A percentile compares a stretch with the other conserved stretches of the same genome.
Conservation (phyloP, 2,113 vertebrate genomes). For the Crotalus helleri region DNA sequence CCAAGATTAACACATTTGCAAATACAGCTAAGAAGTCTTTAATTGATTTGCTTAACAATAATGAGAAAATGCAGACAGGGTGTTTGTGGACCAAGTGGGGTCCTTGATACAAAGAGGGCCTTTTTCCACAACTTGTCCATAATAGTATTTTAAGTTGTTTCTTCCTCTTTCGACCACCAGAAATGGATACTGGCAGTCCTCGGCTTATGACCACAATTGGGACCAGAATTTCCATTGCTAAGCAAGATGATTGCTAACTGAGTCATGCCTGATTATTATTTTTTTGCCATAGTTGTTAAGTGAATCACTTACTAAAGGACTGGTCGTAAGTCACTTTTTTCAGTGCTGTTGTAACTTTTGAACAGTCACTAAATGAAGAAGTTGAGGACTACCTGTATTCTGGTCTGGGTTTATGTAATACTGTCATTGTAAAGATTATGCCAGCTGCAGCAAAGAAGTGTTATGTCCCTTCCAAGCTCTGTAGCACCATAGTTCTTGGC, state of each 20-base stretch:
- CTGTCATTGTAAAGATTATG: background rate
- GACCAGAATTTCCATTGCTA: background rate
- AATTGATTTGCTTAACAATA: background rate
- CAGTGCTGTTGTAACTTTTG: background rate
- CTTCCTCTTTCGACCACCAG: background rate
- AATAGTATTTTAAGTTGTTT: background rate
- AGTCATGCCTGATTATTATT: background rate
- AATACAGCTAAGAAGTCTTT: background rate
- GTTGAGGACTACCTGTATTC: background rate
- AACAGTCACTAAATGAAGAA: background rate
- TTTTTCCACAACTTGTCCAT: background rate
- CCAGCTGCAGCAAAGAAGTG: background rate
- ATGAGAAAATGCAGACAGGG: background rate
- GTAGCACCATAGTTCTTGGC: background rate
- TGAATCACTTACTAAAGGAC: background rate
- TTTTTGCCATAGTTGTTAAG: background rate
- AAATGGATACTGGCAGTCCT: background rate
- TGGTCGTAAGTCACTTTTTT: background rate
- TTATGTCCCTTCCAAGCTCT: background rate
- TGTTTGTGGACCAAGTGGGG: background rate
- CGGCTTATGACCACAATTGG: background rate
- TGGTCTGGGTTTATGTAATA: background rate
- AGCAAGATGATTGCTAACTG: background rate
- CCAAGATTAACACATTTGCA: background rate
- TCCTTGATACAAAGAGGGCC: background rate